Evolutionary conservation across 2,797 vertebrate species (phyloP), one percentile per base, ranked within the genome.

Genomic region (Poeciliopsis presidionis): DNA sequence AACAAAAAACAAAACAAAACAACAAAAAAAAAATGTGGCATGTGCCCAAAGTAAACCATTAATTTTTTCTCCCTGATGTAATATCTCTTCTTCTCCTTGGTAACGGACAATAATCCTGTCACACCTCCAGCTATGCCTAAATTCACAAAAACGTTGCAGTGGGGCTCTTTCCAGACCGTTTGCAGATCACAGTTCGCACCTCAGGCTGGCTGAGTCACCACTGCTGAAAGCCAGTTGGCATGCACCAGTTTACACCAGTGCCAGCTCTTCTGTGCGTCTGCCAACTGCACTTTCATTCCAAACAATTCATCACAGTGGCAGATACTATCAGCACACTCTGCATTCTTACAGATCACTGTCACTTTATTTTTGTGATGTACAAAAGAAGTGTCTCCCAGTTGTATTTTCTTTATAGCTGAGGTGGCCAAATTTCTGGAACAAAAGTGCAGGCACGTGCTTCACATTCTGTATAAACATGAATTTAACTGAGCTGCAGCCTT

Each of bases 191-290:
- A 88, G 57, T 73, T 83, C 63, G 49, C 75, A 75, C 86, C 82
- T 76, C 46, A 70, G 61, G 70, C 72, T 74, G 75, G 28, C 12
- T 89, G 76, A 93, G 84, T 91, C 83, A 90, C 77, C 73, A 61
- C 74, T 81, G 88, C 81, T 92, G 87, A 92, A 83, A 91, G 88
- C 71, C 76, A 79, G 55, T 72, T 90, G 88, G 79, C 86, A 82
- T 41, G 49, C 43, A 33, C 87, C 22, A 28, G 20, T 83, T 85
- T 70, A 88, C 82, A 75, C 25, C 45, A 20, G 11, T 84, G 76
- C 87, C 79, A 75, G 65, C 75, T 80, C 67, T 55, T 67, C 47
- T 65, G 57, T 57, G n/a, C 13, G 0, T n/a, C 57, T 74, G 81
- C 84, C 83, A 89, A 73, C 72, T 80, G 63, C 20, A 2, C 77